phyloP scores from a whole-genome alignment of 2,113 vertebrate genomes.

The Hipposideros armiger region DNA sequence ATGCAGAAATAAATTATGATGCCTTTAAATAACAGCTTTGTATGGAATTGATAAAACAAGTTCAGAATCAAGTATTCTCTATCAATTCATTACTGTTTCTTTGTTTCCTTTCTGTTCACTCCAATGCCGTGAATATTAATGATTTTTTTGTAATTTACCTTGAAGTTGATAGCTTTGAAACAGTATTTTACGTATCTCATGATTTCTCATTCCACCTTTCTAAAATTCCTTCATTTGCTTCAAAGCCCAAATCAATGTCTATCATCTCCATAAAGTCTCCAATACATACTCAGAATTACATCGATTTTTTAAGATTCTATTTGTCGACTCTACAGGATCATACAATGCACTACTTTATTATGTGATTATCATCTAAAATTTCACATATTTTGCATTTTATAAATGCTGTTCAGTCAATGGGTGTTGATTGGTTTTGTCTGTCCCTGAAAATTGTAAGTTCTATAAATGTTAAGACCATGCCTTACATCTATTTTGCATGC shows the following conservation, averaged over 20 bases:
- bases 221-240: not conserved
- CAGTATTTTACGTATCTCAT: not conserved
- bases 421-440: not conserved
- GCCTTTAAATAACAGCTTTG: conserved; percentile 60
- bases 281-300: not conserved
- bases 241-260: conserved; percentile 4
- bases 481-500: conserved; percentile 58
- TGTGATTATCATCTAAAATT: not conserved
- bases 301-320: conserved; percentile 18
- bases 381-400: not conserved
- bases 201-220: conserved; percentile 4
- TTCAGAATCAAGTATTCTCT: not conserved
- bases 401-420: not conserved
- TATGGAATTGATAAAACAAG: conserved; percentile 55
- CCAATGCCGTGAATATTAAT: not conserved
- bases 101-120: conserved; percentile 26
- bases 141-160: conserved; percentile 30
- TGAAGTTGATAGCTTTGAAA: conserved; percentile 1
- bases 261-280: not conserved
- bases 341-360: not conserved
- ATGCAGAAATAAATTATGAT: conserved; percentile 58
- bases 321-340: not conserved
- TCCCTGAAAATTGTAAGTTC: not conserved
- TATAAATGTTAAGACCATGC: not conserved
- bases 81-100: not conserved